phyloP scores from a whole-genome alignment of 1,140 invertebrate genomes.

The Eumaeus atala region DNA sequence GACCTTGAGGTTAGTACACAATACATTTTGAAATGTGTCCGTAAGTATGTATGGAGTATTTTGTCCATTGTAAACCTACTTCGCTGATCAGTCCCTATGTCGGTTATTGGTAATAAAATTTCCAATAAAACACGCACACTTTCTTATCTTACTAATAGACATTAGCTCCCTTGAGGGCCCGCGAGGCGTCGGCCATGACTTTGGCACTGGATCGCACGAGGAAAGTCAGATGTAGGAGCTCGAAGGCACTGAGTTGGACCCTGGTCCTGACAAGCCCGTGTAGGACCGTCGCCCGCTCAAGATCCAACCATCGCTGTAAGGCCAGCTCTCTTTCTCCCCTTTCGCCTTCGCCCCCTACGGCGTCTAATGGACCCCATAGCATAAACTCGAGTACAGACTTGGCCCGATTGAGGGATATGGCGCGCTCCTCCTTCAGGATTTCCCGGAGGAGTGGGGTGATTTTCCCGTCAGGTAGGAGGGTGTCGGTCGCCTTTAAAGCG shows the following conservation, averaged over 20 bases:
- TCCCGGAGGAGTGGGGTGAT: constrained; percentile 80
- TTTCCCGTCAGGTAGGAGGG: constrained; percentile 78
- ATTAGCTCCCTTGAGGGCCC: constrained; percentile 76
- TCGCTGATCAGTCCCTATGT: too few relatives aligned
- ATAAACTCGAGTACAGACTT: constrained; percentile 88
- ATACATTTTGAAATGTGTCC: too few relatives aligned
- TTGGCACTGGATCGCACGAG: constrained; percentile 86
- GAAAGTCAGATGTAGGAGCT: constrained; percentile 87
- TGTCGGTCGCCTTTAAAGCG: constrained; percentile 80
- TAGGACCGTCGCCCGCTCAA: constrained; percentile 86
- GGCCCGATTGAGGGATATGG: constrained; percentile 80
- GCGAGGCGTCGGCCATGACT: constrained; percentile 84
- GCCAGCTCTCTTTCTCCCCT: constrained; percentile 80
- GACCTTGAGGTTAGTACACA: too few relatives aligned
- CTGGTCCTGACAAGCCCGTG: constrained; percentile 84
- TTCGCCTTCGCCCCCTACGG: constrained; percentile 76
- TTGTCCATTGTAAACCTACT: too few relatives aligned
- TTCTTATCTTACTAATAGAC: constrained; percentile 40
- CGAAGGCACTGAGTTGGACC: constrained; percentile 82
- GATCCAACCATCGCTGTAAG: constrained; percentile 86
- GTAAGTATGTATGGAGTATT: too few relatives aligned
- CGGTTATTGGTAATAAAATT: too few relatives aligned
- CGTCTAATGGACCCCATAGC: constrained; percentile 88
- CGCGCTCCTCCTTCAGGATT: constrained; percentile 80
- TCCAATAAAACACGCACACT: too few relatives aligned